A percentile compares a stretch with the other conserved stretches of the same genome.
These are phyloP conservation scores for Eurytoma adleriae DNA, from an alignment of 2,888 invertebrate genomes.

Conservation along the genomic window DNA sequence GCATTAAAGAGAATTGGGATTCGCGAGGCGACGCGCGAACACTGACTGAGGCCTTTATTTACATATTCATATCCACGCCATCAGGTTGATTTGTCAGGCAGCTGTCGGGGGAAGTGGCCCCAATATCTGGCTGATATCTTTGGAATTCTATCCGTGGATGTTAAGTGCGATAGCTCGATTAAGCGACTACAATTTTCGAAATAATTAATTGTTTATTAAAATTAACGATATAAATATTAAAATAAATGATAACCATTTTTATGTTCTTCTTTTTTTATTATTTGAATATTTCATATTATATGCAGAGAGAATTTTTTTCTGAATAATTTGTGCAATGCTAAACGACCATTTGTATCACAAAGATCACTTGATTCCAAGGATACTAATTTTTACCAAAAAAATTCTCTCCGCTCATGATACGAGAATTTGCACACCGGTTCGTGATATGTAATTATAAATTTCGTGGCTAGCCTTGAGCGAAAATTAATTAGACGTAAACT, in stretches of 20 bases:
- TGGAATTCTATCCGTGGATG: conserved; percentile 31
- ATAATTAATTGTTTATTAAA: conserved; percentile 32
- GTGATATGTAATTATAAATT: too few relatives aligned
- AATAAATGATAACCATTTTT: not conserved
- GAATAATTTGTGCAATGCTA: too few relatives aligned
- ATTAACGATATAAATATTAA: not conserved
- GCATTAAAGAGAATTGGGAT: conserved; percentile 24
- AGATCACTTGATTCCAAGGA: too few relatives aligned
- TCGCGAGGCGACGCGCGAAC: not conserved
- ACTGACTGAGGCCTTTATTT: conserved; percentile 13
- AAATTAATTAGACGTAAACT: too few relatives aligned
- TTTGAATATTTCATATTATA: too few relatives aligned
- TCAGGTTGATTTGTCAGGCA: conserved; percentile 22
- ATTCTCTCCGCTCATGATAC: too few relatives aligned
- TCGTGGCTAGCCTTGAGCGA: too few relatives aligned
- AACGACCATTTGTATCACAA: too few relatives aligned
- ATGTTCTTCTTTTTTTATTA: too few relatives aligned
- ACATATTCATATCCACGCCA: conserved; percentile 39
- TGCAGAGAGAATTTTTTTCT: too few relatives aligned
- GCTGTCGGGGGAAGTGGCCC: conserved; percentile 2
- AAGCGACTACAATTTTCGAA: conserved; percentile 19
- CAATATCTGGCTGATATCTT: conserved; percentile 32
- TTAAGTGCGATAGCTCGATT: not conserved
- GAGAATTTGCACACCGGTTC: too few relatives aligned
- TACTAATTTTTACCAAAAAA: too few relatives aligned